phyloP scores from a whole-genome alignment of 1,140 invertebrate species.

The Sweltsa coloradensis region DNA sequence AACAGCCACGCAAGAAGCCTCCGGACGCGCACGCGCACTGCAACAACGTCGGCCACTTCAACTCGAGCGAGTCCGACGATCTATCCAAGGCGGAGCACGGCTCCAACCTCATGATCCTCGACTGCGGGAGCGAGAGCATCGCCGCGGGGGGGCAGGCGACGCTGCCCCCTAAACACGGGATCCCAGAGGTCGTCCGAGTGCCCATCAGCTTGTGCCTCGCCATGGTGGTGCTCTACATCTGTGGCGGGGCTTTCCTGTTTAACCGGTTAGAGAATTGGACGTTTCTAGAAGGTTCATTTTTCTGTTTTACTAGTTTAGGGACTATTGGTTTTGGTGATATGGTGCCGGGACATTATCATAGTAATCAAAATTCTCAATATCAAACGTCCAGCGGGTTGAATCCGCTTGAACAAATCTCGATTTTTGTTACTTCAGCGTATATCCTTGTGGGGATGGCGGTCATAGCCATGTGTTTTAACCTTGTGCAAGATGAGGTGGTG shows the following conservation, averaged over 20 bases:
- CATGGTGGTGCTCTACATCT: constrained; percentile 81
- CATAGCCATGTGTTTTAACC: constrained; percentile 92
- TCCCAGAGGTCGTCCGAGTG: constrained; percentile 45
- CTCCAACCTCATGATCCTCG: constrained; percentile 2
- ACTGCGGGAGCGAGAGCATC: constrained; percentile 20
- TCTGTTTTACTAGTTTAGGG: constrained; percentile 85
- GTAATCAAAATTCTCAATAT: not conserved
- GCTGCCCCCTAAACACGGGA: not conserved
- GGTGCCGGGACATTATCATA: constrained; percentile 38
- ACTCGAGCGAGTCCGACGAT: constrained; percentile 24
- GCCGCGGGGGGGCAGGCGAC: constrained; percentile 10
- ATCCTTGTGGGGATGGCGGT: constrained; percentile 89
- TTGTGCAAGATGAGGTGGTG: constrained; percentile 87
- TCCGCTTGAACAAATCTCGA: constrained; percentile 59
- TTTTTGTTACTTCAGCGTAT: constrained; percentile 72
- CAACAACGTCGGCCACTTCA: constrained; percentile 24
- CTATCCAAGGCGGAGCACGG: constrained; percentile 8
- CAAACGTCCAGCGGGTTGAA: constrained; percentile 29
- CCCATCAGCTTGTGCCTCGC: constrained; percentile 81
- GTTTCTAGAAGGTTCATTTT: constrained; percentile 83
- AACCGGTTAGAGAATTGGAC: constrained; percentile 82
- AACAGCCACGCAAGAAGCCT: constrained; percentile 21
- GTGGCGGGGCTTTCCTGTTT: constrained; percentile 83
- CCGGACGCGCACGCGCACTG: constrained; percentile 17
- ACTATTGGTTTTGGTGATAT: constrained; percentile 85